These are phyloP conservation scores for Lomographa bimaculata DNA, from an alignment of 2,888 invertebrate species.

Conservation along the genomic window DNA sequence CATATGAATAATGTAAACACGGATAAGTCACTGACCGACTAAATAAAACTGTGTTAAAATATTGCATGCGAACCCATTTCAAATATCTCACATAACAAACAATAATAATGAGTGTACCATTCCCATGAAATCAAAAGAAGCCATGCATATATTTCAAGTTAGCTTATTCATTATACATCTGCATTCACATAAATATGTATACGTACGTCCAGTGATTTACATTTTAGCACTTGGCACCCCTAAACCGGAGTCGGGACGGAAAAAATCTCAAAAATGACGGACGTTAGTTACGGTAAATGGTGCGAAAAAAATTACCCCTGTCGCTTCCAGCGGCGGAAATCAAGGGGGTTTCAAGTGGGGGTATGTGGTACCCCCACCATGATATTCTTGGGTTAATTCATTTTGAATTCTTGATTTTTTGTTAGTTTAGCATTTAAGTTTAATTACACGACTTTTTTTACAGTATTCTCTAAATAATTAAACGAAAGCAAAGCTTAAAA, in stretches of 20 bases:
- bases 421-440: too few species aligned
- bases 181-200: slow-evolving; percentile 66
- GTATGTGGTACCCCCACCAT: slow-evolving; percentile 14
- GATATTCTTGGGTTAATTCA: slow-evolving; percentile 42
- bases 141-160: slow-evolving; percentile 46
- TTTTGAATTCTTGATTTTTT: slow-evolving; percentile 16
- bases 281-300: slow-evolving; percentile 76
- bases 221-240: slow-evolving; percentile 58
- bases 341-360: slow-evolving; percentile 43
- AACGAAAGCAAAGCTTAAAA: too few species aligned
- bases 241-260: slow-evolving; percentile 36
- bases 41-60: too few species aligned
- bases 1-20: too few species aligned
- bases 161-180: slow-evolving; percentile 41
- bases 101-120: slow-evolving; percentile 8
- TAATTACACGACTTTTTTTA: too few species aligned
- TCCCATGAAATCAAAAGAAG: slow-evolving; percentile 40
- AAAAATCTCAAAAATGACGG: slow-evolving; percentile 73
- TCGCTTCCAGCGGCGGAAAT: slow-evolving; percentile 56
- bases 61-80: slow-evolving; percentile 4
- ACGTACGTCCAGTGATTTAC: slow-evolving; percentile 62
- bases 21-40: too few species aligned
- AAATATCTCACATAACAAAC: slow-evolving; percentile 2
- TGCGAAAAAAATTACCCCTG: slow-evolving; percentile 69
- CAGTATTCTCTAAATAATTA: too few species aligned